Evolutionary conservation across 2,113 vertebrate genomes (phyloP).

Genomic region (Psilopsiagon aurifrons): DNA sequence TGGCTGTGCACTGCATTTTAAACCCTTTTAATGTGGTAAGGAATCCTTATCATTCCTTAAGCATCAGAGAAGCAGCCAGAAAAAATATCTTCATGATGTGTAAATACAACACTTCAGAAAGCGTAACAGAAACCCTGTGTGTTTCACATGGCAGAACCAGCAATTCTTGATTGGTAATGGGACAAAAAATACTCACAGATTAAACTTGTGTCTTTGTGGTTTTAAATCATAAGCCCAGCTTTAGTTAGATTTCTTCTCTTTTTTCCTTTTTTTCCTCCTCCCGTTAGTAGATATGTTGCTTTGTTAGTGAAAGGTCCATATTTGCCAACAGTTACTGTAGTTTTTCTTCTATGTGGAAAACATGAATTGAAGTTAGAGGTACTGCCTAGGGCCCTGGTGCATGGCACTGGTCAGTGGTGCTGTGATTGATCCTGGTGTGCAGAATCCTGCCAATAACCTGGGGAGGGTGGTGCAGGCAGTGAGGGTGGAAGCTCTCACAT

Average conservation of each 20-base stretch:
- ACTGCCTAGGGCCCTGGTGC: too few relatives aligned
- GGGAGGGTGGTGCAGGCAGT: not conserved
- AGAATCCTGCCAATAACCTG: accelerated
- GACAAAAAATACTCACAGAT: not conserved
- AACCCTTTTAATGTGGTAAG: not conserved
- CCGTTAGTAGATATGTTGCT: not conserved
- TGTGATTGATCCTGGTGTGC: accelerated
- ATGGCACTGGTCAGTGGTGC: not conserved
- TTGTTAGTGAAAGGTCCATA: not conserved
- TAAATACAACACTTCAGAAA: conserved; percentile 32
- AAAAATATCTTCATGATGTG: not conserved
- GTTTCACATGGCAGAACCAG: not conserved
- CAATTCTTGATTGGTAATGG: not conserved
- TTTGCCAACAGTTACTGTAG: not conserved
- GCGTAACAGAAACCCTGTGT: not conserved
- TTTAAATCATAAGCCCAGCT: not conserved
- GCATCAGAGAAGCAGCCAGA: conserved; percentile 5
- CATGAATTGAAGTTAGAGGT: accelerated
- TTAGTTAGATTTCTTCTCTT: not conserved
- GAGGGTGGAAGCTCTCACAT: accelerated
- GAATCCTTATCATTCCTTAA: conserved; percentile 34
- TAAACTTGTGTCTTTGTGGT: not conserved
- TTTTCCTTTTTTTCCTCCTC: not conserved
- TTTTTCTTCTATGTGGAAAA: not conserved
- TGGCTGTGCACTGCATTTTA: conserved; percentile 48